Conservation (phyloP, 2,113 vertebrate species). For the Sapajus apella region DNA sequence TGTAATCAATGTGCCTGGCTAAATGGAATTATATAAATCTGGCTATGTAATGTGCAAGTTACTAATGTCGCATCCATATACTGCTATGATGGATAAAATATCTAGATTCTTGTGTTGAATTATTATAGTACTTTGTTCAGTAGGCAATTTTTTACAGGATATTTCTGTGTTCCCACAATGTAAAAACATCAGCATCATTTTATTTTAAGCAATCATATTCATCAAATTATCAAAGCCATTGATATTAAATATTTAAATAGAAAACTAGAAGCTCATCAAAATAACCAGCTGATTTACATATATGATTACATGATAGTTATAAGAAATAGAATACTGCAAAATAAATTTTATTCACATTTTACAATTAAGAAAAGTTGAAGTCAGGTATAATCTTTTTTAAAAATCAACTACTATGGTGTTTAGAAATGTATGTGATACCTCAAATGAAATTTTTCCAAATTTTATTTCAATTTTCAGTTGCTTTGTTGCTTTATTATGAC, state of each 20-base stretch:
- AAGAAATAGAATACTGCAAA: background rate
- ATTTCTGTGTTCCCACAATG: background rate
- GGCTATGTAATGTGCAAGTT: background rate
- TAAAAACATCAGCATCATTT: background rate
- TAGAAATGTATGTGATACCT: background rate
- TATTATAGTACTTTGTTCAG: background rate
- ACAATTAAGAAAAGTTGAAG: background rate
- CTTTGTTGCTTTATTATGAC: background rate
- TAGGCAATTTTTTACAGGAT: background rate
- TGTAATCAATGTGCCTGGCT: background rate
- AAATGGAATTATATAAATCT: conserved; percentile 43
- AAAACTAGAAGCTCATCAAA: background rate
- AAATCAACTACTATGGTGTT: background rate
- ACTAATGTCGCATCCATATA: background rate
- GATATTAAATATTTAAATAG: conserved; percentile 18
- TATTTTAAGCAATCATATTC: conserved; percentile 11
- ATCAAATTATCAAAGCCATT: background rate
- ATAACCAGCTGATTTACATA: background rate
- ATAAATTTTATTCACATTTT: background rate
- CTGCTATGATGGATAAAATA: background rate
- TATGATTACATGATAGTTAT: background rate
- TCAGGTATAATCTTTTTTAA: background rate
- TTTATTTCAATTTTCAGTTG: background rate
- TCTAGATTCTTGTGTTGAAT: background rate
- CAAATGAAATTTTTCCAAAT: background rate